Evolutionary conservation across 2,113 vertebrate species (phyloP), one percentile per base, ranked within the genome.

Genomic region (Phoenicopterus ruber): DNA sequence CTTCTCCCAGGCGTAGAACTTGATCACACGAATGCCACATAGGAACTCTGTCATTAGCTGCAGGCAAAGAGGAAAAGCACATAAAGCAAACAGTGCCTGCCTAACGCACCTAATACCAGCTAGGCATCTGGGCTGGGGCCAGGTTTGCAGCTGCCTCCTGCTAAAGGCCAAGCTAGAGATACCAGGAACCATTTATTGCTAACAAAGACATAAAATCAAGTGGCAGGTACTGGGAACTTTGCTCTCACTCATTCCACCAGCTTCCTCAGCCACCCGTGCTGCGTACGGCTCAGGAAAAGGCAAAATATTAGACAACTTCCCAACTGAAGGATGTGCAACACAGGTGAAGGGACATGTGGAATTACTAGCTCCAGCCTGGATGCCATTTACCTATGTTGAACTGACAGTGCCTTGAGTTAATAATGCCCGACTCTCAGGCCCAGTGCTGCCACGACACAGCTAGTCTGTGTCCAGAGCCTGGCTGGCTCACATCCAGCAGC

Each of bases 41-140:
- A 99, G 98, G 86, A 99, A 97, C 95, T 99, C 99, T 1, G 99
- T 98, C 99, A 99, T 98, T 18, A 99, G 97, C 99, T 99, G 77
- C 44, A 95, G 65, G 50, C 3, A 76, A 19, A n/a, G 5, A 71
- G 67, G 55, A 91, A 91, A 76, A 85, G 15, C 66, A 47, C 63
- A 80, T 67, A 34, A 40, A 49, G 18, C 36, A 83, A 90, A 44
- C 24, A 10, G 19, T 49, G 22, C 36, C 69, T 79, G 38, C 25
- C 50, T 57, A 66, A 47, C 1, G 1, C 17, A 59, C 7, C 17
- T 22, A 42, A 59, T 20, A 17, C 25, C 67, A 84, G 47, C n/a
- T 31, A 71, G n/a, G 61, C 25, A 81, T 9, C 32, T 40, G 32
- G 44, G 12, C 65, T 46, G 36, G 21, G 19, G 24, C 42, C 44